Base-by-base conservation (phyloP, 2,113 vertebrate genomes). In the Atrichornis clamosus region DNA sequence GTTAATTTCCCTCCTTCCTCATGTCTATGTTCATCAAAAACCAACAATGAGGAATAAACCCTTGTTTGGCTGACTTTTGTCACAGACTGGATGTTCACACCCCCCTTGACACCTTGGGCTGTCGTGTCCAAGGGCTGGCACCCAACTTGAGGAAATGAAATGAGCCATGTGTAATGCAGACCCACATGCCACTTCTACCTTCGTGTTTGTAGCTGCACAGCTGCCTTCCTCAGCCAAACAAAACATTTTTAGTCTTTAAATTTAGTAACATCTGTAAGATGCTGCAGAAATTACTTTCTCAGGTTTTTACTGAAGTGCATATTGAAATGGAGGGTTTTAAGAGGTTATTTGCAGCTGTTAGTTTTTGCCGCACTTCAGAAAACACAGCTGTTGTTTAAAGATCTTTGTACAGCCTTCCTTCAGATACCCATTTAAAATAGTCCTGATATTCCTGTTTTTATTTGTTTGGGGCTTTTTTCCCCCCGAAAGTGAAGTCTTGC, bases 31-130 rank as follows among this genome's bases (percentile, higher is more conserved):
- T 56, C 15, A 24, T 69, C 23, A 42, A 39, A 55, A 56, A 35
- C 53, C 32, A 87, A 5, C 64, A 27, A 3, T 32, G 41, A 62
- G 30, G 42, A 88, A 53, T 55, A 47, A 75, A 73, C 19, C 52
- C 46, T 55, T 63, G 2, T 49, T 23, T 73, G 65, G 32, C 15
- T 81, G 37, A 6, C 37, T 78, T 70, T 68, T 44, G 33, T 46
- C n/a, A 20, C 26, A 17, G 37, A 3, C 26, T 16, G 28, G 13
- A 4, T 74, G 22, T 13, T 47, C 24, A 27, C 22, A 18, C 14
- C 1, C 1, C n/a, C 9, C 13, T 1, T 18, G 62, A 8, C 3
- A 2, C 4, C 1, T 1, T 4, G 46, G 39, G 26, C 42, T 65
- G 22, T 30, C 13, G 3, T 6, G 3, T 27, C 18, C 1, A 0